A percentile compares a stretch with the other conserved stretches of the same genome.
Conservation (phyloP, 1,140 invertebrate genomes). For the Atta cephalotes region DNA sequence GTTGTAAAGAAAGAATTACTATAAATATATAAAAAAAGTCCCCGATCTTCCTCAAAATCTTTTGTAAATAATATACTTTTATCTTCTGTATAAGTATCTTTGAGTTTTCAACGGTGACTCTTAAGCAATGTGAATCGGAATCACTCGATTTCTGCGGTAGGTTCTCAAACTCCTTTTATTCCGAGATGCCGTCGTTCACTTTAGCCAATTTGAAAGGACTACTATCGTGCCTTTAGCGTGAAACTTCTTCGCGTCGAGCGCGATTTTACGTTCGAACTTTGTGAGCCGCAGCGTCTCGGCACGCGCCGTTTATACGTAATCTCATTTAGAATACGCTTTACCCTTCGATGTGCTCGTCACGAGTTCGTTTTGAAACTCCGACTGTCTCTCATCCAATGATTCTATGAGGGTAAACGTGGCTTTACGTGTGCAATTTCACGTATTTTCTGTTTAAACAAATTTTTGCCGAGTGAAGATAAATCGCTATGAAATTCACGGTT, state of each 20-base stretch:
- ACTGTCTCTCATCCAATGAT: constrained; percentile 50
- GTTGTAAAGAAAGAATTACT: not conserved
- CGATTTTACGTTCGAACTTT: constrained; percentile 46
- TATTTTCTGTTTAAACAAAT: constrained; percentile 67
- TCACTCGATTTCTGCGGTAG: constrained; percentile 18
- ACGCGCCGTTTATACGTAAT: constrained; percentile 59
- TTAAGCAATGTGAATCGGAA: not conserved
- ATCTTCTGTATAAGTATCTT: constrained; percentile 8
- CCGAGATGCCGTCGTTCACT: constrained; percentile 12
- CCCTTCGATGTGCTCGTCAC: not conserved
- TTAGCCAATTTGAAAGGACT: constrained; percentile 47
- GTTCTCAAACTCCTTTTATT: constrained; percentile 38
- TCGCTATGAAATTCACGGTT: constrained; percentile 37
- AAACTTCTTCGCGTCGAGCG: constrained; percentile 50
- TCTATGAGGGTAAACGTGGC: constrained; percentile 30
- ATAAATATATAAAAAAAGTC: not conserved
- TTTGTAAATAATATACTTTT: constrained; percentile 2
- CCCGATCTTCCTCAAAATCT: not conserved
- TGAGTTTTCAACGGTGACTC: not conserved
- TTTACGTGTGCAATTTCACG: constrained; percentile 52
- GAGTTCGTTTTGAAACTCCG: constrained; percentile 18
- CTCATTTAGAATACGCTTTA: constrained; percentile 32
- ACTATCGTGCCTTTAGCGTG: constrained; percentile 10
- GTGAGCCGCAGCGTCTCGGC: constrained; percentile 15
- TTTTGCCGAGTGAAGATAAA: constrained; percentile 1